A percentile compares a stretch with the other conserved stretches of the same genome.
Conservation (phyloP, 1,140 invertebrate species). For the Heliothis virescens region DNA sequence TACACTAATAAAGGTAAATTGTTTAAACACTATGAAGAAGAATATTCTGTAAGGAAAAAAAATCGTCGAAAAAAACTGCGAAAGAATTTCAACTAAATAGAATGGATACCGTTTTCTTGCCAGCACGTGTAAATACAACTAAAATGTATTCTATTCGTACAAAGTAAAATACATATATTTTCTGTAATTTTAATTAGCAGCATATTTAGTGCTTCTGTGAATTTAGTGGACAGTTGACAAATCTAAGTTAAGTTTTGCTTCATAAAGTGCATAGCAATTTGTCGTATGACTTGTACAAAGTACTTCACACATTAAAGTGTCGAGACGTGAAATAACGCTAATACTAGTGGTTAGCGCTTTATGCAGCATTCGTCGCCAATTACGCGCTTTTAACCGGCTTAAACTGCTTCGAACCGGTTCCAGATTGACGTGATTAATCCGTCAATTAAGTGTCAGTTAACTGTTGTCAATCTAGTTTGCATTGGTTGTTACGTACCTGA, state of each 20-base stretch:
- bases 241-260: not conserved
- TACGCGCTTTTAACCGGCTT: slow-evolving; percentile 19
- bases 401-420: slow-evolving; percentile 31
- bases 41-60: not conserved
- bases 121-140: no score
- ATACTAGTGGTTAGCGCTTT: slow-evolving; percentile 31
- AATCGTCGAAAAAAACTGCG: not conserved
- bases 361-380: slow-evolving; percentile 11
- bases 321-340: slow-evolving; percentile 26
- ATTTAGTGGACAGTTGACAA: not conserved
- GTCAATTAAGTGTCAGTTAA: slow-evolving; percentile 2
- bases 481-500: slow-evolving; percentile 9
- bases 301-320: slow-evolving; percentile 34
- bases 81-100: no score
- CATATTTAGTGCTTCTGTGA: not conserved
- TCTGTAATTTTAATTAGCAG: not conserved
- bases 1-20: slow-evolving; percentile 3
- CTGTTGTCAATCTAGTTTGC: not conserved
- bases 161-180: not conserved
- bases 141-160: not conserved
- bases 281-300: slow-evolving; percentile 14
- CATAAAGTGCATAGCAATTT: slow-evolving; percentile 5
- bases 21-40: not conserved
- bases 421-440: slow-evolving; percentile 18
- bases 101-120: no score